A percentile compares a stretch with the other conserved stretches of the same genome.
Conservation (phyloP, 2,797 vertebrate species). For the Dryobates pubescens region DNA sequence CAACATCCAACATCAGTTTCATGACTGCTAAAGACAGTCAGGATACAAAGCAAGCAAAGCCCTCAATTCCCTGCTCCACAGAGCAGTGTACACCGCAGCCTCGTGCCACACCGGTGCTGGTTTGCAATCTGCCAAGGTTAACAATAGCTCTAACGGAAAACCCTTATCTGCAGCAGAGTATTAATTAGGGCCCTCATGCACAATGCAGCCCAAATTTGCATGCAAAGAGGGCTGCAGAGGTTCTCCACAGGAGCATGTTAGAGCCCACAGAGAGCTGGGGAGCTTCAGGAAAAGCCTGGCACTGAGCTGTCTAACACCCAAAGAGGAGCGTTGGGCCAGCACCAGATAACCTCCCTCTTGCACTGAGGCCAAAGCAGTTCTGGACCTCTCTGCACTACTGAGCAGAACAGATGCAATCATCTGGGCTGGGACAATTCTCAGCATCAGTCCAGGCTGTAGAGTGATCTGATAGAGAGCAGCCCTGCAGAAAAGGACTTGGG, state of each 20-base stretch:
- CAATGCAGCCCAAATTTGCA: conserved; percentile 62
- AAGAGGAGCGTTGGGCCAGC: not conserved
- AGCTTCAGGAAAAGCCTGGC: not conserved
- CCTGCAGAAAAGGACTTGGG: too few relatives aligned
- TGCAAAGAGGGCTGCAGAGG: conserved; percentile 11
- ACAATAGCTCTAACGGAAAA: conserved; percentile 65
- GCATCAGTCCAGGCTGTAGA: too few relatives aligned
- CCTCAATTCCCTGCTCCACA: conserved; percentile 16
- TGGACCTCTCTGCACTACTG: not conserved
- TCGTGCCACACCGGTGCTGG: not conserved
- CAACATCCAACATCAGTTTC: not conserved
- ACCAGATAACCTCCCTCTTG: not conserved
- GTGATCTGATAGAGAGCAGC: too few relatives aligned
- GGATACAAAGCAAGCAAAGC: conserved; percentile 17
- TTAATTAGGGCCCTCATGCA: conserved; percentile 66
- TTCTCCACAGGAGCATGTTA: not conserved
- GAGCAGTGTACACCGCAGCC: not conserved
- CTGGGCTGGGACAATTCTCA: not conserved
- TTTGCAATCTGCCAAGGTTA: conserved; percentile 59
- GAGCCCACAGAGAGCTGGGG: not conserved
- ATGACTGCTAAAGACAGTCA: not conserved
- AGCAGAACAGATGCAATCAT: not conserved
- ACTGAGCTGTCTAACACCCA: not conserved
- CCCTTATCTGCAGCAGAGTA: conserved; percentile 56
- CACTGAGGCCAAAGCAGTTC: not conserved